Conservation (phyloP, 2,113 vertebrate genomes). For the Mus pahari region DNA sequence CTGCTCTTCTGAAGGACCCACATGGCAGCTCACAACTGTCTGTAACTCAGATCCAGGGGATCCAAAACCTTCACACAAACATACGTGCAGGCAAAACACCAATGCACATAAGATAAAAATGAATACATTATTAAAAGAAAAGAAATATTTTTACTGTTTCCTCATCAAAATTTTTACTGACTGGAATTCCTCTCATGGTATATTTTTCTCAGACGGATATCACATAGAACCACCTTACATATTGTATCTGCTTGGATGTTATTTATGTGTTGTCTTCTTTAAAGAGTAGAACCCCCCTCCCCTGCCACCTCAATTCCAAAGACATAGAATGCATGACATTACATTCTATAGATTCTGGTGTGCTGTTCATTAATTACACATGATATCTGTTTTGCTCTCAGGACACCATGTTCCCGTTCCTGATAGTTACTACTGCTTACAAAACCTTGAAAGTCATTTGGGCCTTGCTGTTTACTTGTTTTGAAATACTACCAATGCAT, state of each 20-base stretch:
- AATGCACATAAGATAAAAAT: neutral
- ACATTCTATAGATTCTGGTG: neutral
- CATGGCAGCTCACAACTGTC: neutral
- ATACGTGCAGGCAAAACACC: neutral
- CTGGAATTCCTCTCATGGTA: neutral
- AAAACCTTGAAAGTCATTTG: neutral
- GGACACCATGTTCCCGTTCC: neutral
- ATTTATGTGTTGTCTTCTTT: neutral
- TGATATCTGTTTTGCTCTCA: neutral
- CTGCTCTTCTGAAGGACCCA: neutral
- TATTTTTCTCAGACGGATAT: neutral
- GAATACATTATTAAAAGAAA: neutral
- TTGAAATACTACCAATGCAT: slow-evolving; percentile 5
- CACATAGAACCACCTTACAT: neutral
- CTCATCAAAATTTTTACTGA: neutral
- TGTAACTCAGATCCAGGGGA: neutral
- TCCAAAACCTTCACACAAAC: neutral
- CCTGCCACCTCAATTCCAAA: neutral
- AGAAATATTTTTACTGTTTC: neutral
- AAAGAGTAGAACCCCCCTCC: neutral
- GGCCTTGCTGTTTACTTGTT: neutral
- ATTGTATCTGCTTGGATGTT: neutral
- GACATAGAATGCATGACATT: neutral
- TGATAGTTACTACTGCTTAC: neutral
- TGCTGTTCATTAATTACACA: slow-evolving; percentile 2